Conservation (phyloP, 2,797 vertebrate species). For the Aplochiton taeniatus region DNA sequence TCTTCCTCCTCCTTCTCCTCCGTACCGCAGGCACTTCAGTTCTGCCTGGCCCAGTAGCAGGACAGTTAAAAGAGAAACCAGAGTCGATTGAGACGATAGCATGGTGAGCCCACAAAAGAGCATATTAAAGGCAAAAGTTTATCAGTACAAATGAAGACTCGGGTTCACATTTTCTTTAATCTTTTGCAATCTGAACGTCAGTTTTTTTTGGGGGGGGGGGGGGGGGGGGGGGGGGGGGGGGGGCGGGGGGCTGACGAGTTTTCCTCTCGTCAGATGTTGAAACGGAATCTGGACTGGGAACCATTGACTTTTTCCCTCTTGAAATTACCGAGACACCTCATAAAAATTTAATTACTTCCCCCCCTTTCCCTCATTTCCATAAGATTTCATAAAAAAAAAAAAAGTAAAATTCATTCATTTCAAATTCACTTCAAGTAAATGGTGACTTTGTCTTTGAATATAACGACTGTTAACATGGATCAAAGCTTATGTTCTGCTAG, state of each 20-base stretch:
- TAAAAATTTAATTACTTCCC: slow-evolving; percentile 98
- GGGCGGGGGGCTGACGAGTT: too few species aligned
- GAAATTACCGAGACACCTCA: slow-evolving; percentile 97
- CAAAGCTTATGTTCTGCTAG: slow-evolving; percentile 97
- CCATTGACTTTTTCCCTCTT: slow-evolving; percentile 86
- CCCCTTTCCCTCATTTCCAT: slow-evolving; percentile 90
- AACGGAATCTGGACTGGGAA: slow-evolving; percentile 87
- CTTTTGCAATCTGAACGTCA: slow-evolving; percentile 88
- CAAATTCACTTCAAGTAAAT: slow-evolving; percentile 99
- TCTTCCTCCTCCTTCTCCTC: slow-evolving; percentile 13
- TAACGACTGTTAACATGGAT: slow-evolving; percentile 98
- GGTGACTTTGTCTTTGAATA: slow-evolving; percentile 99
- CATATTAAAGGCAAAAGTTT: slow-evolving; percentile 97
- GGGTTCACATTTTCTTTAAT: slow-evolving; percentile 97
- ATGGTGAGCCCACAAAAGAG: slow-evolving; percentile 93
- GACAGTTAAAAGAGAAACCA: slow-evolving; percentile 79
- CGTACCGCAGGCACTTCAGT: neutral
- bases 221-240: too few species aligned
- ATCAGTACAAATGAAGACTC: slow-evolving; percentile 96
- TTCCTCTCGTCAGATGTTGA: slow-evolving; percentile 92
- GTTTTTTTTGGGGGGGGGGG: slow-evolving; percentile 42
- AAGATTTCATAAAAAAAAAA: slow-evolving; percentile 96
- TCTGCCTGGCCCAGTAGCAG: slow-evolving; percentile 45
- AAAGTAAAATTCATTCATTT: too few species aligned
- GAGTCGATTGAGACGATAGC: slow-evolving; percentile 83